phyloP scores from a whole-genome alignment of 2,797 vertebrate genomes.

The Catharus ustulatus region DNA sequence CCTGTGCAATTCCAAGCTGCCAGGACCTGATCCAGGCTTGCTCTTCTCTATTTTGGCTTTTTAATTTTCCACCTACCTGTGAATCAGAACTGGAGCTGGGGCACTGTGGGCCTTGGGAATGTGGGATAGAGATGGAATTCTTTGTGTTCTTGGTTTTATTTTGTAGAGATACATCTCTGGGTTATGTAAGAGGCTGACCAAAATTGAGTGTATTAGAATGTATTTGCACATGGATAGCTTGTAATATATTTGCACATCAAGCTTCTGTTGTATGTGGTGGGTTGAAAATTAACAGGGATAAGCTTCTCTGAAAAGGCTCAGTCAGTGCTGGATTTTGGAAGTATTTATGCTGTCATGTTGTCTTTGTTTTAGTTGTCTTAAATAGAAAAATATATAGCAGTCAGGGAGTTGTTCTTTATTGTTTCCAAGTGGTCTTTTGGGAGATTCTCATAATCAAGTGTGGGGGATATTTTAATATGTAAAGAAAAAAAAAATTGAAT shows the following conservation, averaged over 20 bases:
- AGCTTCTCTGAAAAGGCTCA: background rate
- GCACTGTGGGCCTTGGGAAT: background rate
- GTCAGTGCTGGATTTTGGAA: background rate
- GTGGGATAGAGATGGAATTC: background rate
- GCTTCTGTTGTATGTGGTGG: background rate
- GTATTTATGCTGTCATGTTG: background rate
- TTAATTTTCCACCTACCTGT: background rate
- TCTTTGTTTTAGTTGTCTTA: constrained; percentile 3
- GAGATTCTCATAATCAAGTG: background rate
- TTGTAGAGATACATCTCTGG: background rate
- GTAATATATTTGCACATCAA: background rate
- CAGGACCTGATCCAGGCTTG: background rate
- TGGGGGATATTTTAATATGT: background rate
- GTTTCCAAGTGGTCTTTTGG: background rate
- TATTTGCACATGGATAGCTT: background rate
- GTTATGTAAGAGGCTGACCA: background rate
- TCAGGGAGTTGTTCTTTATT: background rate
- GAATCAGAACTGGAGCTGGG: background rate
- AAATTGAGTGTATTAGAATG: background rate
- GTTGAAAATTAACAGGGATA: background rate
- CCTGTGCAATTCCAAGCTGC: background rate
- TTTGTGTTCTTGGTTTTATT: background rate
- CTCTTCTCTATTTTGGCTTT: background rate
- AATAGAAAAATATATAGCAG: background rate
- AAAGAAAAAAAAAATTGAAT: background rate